Conservation (phyloP, 2,113 vertebrate species). For the Nibea albiflora region DNA sequence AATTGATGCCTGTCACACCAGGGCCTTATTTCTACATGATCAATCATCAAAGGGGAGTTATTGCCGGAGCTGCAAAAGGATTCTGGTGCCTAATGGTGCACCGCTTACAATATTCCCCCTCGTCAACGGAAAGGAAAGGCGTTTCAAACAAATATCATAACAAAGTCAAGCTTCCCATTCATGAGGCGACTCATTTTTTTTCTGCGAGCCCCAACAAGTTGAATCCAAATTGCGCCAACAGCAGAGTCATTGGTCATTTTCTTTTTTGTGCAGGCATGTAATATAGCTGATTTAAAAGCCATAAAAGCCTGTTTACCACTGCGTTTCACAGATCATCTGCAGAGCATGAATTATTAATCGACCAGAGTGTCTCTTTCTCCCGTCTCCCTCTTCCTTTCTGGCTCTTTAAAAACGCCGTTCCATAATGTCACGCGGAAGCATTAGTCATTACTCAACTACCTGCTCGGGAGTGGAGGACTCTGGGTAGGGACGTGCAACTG, state of each 20-base stretch:
- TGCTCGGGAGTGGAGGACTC: conserved; percentile 13
- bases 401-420: conserved; percentile 58
- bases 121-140: conserved; percentile 58
- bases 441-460: conserved; percentile 62
- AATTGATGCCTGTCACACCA: conserved; percentile 67
- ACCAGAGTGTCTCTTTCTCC: conserved; percentile 50
- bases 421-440: conserved; percentile 59
- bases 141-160: conserved; percentile 53
- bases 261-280: conserved; percentile 41
- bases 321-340: conserved; percentile 81
- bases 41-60: conserved; percentile 59
- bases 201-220: conserved; percentile 35
- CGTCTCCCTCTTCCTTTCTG: conserved; percentile 42
- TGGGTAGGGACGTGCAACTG: background rate
- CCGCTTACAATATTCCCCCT: conserved; percentile 37
- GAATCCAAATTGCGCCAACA: conserved; percentile 57
- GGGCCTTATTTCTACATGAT: conserved; percentile 59
- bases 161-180: conserved; percentile 61
- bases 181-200: conserved; percentile 46
- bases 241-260: conserved; percentile 55
- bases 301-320: conserved; percentile 78
- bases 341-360: conserved; percentile 81
- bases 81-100: conserved; percentile 55
- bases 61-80: conserved; percentile 38
- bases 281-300: conserved; percentile 70